These are phyloP conservation scores for Burhinus oedicnemus DNA, from an alignment of 2,113 vertebrate species.

Conservation along the genomic window DNA sequence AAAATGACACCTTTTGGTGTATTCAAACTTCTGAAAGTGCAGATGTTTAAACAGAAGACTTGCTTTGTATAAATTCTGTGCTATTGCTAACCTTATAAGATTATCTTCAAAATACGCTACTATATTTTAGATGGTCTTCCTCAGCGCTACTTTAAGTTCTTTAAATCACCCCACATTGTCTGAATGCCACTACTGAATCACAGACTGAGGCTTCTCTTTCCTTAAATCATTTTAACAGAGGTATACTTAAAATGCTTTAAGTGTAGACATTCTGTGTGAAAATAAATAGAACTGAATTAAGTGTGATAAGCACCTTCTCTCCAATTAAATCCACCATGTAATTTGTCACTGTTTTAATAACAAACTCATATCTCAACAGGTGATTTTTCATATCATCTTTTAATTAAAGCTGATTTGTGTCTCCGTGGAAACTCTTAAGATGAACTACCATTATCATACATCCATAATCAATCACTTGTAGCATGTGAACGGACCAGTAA, in stretches of 20 bases:
- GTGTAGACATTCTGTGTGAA: neutral
- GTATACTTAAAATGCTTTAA: neutral
- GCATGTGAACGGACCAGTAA: neutral
- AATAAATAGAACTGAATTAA: neutral
- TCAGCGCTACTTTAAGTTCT: neutral
- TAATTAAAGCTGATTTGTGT: slow-evolving; percentile 33
- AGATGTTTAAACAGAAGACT: neutral
- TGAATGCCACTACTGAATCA: neutral
- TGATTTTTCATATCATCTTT: slow-evolving; percentile 43
- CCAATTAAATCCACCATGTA: neutral
- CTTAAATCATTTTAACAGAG: neutral
- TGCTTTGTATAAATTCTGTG: neutral
- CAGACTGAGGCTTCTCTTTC: neutral
- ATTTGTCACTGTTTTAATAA: slow-evolving; percentile 32
- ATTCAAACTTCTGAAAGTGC: neutral
- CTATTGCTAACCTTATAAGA: neutral
- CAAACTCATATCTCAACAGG: neutral
- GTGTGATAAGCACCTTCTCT: neutral
- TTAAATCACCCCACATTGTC: neutral
- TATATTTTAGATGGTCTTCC: neutral
- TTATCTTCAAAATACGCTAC: rapidly evolving
- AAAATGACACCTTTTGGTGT: neutral
- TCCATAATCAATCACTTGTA: slow-evolving; percentile 23
- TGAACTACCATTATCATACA: neutral
- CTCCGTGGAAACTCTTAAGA: neutral